Conservation (phyloP, 2,797 vertebrate species). For the Phaenicophaeus curvirostris region DNA sequence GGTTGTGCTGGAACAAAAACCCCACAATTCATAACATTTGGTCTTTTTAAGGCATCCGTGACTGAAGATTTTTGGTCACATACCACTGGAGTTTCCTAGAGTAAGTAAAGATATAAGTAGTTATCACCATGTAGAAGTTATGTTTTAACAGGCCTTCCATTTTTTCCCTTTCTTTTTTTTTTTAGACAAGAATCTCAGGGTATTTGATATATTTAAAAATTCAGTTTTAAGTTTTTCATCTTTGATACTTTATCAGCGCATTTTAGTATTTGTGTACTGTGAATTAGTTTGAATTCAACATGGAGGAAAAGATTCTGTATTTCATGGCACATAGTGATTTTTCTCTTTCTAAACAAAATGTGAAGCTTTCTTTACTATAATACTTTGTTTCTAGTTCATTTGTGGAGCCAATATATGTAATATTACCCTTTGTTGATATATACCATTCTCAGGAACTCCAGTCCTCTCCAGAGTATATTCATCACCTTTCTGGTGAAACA, state of each 20-base stretch:
- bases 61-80: background rate
- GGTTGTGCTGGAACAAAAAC: background rate
- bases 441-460: background rate
- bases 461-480: background rate
- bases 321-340: background rate
- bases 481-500: background rate
- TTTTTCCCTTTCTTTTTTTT: background rate
- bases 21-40: background rate
- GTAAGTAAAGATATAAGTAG: conserved; percentile 57
- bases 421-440: background rate
- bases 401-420: background rate
- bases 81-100: conserved; percentile 26
- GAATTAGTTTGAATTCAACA: background rate
- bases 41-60: background rate
- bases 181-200: background rate
- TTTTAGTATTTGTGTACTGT: background rate
- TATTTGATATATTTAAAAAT: background rate
- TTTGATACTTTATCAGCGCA: background rate
- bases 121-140: conserved; percentile 55
- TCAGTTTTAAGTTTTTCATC: background rate
- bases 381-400: background rate
- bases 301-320: background rate
- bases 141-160: conserved; percentile 61
- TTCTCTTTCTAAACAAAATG: background rate
- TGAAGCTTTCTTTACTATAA: background rate